Evolutionary conservation across 2,888 invertebrate genomes (phyloP), one percentile per base, ranked within the genome.

Genomic region (Cosmia trapezina): DNA sequence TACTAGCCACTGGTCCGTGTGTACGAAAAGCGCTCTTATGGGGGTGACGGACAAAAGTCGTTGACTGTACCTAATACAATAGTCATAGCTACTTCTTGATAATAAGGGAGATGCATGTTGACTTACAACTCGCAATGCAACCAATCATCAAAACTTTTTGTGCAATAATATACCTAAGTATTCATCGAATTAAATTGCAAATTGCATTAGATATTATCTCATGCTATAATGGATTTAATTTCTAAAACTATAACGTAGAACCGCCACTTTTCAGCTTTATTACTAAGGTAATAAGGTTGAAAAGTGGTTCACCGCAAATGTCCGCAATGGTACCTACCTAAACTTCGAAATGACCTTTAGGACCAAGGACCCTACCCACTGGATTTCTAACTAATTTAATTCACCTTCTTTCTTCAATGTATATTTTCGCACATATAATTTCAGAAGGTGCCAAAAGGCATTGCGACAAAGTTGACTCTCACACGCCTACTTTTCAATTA

Each of bases 401-500:
- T 28, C 60, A 47, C 70, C 14, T 49, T 61, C 9, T 41, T 64
- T 65, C 12, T 51, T n/a, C 28, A 51, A 51, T 17, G 7, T 5
- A 54, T 49, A 17, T 49, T 62, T 59, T 75, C 11, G 8, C 70
- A 41, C 56, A 11, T n/a, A 41, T 19, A 19, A 12, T 66, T 49
- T 54, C 43, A 59, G 57, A 17, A 62, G 57, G 53, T 54, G 57
- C 53, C 64, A 69, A 64, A 47, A 53, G 4, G 0, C 12, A 9
- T 33, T 56, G 28, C 33, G 9, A 0, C 12, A n/a, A 19, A 8
- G 28, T 37, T 0, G 0, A 49, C 33, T 51, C 6, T 11, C 33
- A 28, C n/a, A 57, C 70, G 17, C 73, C 69, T 19, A 78, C 73
- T 37, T 12, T 56, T 49, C 63, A 57, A 70, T 77, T 77, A n/a